Evolutionary conservation across 2,797 vertebrate genomes (phyloP), one percentile per base, ranked within the genome.

Genomic region (Heteromormyrus szaboi): DNA sequence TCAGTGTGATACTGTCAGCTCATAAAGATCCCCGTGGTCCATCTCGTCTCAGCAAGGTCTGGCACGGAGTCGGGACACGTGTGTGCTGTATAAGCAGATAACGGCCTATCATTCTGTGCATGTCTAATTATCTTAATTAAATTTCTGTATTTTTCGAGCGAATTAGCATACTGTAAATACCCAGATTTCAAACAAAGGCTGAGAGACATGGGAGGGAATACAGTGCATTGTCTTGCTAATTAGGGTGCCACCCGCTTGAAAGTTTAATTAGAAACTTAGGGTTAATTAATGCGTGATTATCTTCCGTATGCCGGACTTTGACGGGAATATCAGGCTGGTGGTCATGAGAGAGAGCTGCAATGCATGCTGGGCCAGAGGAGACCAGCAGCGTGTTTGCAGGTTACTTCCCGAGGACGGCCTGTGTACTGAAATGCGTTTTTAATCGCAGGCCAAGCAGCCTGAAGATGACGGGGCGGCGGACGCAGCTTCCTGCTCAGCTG

Each of bases 401-500:
- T 53, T 54, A 25, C 22, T 6, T 85, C 25, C 44, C 4, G 25
- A 19, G 9, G 41, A 50, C 4, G 4, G 6, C 41, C 14, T 12
- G 3, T 14, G 25, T 17, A 1, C 41, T 79, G 12, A 25, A 8
- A 9, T 79, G 33, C 2, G 41, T 14, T 81, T 53, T 7, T 62
- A 4, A n/a, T 89, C 37, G 65, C 83, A 89, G 88, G 37, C 29
- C 12, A 97, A 97, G 95, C 96, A 96, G 91, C 94, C 92, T 11
- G 97, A 98, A 86, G 97, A 98, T 54, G 97, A 98, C 89, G 96
- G 96, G 29, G 95, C 95, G 12, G 96, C 95, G 48, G 96, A 97
- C 89, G 96, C 95, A 0, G 96, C 97, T 68, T 98, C 97, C 44
- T 98, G 97, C 48, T 99, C 98, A 88, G 97, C 97, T 51, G 96